Evolutionary conservation across 2,113 vertebrate species (phyloP).

Genomic region (Rhinolophus sinicus): DNA sequence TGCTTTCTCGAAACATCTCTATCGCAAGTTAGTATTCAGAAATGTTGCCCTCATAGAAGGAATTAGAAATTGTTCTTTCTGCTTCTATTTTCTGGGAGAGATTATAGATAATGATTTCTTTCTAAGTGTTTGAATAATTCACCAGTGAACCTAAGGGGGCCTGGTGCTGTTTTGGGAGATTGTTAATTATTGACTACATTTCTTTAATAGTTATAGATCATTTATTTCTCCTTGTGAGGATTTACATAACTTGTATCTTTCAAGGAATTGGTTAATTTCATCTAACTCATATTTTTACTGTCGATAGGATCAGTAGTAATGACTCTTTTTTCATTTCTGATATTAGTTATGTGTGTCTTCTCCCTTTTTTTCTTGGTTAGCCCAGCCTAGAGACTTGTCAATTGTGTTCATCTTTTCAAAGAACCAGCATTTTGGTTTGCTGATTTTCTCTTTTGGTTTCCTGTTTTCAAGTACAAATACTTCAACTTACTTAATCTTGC

Average conservation of each 20-base stretch:
- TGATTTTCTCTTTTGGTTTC: not conserved
- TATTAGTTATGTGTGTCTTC: not conserved
- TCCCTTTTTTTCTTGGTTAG: not conserved
- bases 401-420: not conserved
- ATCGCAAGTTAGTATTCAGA: not conserved
- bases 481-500: not conserved
- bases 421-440: not conserved
- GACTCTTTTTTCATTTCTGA: not conserved
- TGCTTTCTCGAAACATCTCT: not conserved
- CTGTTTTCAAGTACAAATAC: not conserved
- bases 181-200: not conserved
- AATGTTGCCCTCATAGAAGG: not conserved
- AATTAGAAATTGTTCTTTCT: not conserved
- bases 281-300: not conserved
- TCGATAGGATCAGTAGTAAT: not conserved
- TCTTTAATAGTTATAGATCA: not conserved
- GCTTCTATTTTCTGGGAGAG: not conserved
- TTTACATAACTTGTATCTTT: not conserved
- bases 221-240: not conserved
- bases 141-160: not conserved
- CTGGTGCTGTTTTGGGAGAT: not conserved
- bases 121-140: not conserved
- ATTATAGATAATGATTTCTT: not conserved
- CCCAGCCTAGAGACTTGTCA: not conserved
- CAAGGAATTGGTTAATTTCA: not conserved